phyloP scores from a whole-genome alignment of 2,797 vertebrate species.

The Etheostoma nigrum region DNA sequence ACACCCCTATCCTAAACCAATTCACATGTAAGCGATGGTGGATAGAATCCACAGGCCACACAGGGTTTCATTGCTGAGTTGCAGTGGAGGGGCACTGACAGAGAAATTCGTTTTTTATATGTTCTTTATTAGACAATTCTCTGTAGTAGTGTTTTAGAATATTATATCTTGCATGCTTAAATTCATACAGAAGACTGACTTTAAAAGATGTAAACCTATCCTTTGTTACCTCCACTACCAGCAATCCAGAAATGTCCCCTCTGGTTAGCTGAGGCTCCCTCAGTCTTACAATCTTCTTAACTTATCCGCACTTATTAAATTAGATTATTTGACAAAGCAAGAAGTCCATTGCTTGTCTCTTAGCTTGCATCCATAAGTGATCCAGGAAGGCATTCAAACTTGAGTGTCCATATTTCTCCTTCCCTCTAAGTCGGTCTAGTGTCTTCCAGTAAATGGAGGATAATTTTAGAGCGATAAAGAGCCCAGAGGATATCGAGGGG shows the following conservation, averaged over 20 bases:
- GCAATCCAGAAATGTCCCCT: slow-evolving; percentile 11
- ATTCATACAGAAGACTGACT: no score
- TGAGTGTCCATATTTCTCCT: slow-evolving; percentile 70
- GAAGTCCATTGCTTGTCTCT: slow-evolving; percentile 46
- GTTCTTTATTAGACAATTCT: no score
- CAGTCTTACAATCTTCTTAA: slow-evolving; percentile 23
- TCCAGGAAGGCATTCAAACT: slow-evolving; percentile 75
- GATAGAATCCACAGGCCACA: neutral
- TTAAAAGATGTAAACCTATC: no score
- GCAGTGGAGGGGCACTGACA: no score
- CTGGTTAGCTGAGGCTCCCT: slow-evolving; percentile 9
- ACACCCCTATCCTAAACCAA: neutral
- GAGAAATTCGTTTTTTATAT: no score
- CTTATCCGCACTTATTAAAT: slow-evolving; percentile 43
- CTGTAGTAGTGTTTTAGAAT: no score
- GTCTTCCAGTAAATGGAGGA: slow-evolving; percentile 83
- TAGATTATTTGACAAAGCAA: slow-evolving; percentile 44
- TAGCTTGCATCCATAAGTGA: slow-evolving; percentile 64
- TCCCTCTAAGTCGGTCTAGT: slow-evolving; percentile 63
- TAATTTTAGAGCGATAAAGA: slow-evolving; percentile 84
- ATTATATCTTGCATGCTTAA: no score
- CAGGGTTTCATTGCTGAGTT: neutral
- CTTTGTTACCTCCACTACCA: no score
- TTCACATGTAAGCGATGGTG: neutral
- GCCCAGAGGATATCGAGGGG: slow-evolving; percentile 74